Evolutionary conservation across 2,888 invertebrate genomes (phyloP).

Genomic region (Hydriomena furcata): DNA sequence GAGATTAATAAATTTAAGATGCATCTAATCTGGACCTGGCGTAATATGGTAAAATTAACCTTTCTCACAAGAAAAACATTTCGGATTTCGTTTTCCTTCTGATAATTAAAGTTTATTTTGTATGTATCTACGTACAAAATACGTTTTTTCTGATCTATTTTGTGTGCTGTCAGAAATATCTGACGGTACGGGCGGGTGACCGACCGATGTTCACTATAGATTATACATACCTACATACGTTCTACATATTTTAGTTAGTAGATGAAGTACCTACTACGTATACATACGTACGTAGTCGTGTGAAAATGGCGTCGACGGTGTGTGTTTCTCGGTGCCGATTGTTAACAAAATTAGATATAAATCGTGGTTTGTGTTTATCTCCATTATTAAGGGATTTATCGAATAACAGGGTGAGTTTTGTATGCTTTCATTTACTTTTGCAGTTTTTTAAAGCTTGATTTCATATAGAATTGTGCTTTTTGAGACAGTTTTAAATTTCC

Average conservation of each 20-base stretch:
- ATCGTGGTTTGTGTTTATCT: conserved; percentile 82
- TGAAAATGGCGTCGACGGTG: conserved; percentile 85
- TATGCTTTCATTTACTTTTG: conserved; percentile 39
- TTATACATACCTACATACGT: conserved; percentile 39
- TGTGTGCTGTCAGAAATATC: too few relatives aligned
- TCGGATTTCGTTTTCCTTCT: too few relatives aligned
- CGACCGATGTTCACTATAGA: conserved; percentile 39
- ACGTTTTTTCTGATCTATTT: too few relatives aligned
- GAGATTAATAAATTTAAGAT: too few relatives aligned
- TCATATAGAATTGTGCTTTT: conserved; percentile 61
- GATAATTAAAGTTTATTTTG: too few relatives aligned
- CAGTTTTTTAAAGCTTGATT: conserved; percentile 45
- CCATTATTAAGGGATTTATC: conserved; percentile 78
- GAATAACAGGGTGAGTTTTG: conserved; percentile 74
- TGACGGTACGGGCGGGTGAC: too few relatives aligned
- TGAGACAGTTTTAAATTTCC: conserved; percentile 56
- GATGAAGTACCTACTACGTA: conserved; percentile 9
- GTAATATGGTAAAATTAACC: too few relatives aligned
- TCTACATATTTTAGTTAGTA: too few relatives aligned
- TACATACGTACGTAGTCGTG: conserved; percentile 42
- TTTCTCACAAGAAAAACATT: too few relatives aligned
- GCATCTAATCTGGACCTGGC: too few relatives aligned
- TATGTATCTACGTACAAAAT: too few relatives aligned
- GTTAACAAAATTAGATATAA: conserved; percentile 84
- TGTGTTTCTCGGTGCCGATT: conserved; percentile 85